Percentiles rank a stretch among this genome's conserved stretches.
Evolutionary conservation across 2,113 vertebrate genomes (phyloP).

Genomic region (Xiphophorus couchianus): DNA sequence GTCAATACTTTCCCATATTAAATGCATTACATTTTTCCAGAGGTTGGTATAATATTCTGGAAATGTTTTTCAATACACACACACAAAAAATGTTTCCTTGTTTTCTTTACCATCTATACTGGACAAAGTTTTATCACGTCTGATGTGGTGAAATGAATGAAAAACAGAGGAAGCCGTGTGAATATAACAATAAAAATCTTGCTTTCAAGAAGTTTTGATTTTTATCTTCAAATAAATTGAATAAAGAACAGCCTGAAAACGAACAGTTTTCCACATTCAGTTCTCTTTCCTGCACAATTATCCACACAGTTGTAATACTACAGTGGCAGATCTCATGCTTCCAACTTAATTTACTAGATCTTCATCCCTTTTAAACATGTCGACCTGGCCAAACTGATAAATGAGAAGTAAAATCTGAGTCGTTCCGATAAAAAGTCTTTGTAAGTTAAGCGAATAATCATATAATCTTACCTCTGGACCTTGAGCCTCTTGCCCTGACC

Average conservation of each 20-base stretch:
- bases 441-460: no score
- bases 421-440: background rate
- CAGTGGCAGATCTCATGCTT: no score
- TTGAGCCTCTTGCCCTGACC: constrained; percentile 63
- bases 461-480: constrained; percentile 69
- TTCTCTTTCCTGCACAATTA: background rate
- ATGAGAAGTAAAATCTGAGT: background rate
- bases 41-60: no score
- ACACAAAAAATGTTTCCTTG: no score
- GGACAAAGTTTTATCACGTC: background rate
- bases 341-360: constrained; percentile 20
- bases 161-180: background rate
- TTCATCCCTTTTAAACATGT: constrained; percentile 46
- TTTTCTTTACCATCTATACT: no score
- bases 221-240: background rate
- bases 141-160: background rate
- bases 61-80: no score
- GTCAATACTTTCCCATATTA: background rate
- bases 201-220: no score
- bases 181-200: background rate
- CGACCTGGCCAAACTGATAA: constrained; percentile 44
- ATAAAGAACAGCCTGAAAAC: background rate
- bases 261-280: background rate
- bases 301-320: background rate
- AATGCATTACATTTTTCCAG: no score